Conservation (phyloP, 2,888 invertebrate species). For the Tachina grossa region DNA sequence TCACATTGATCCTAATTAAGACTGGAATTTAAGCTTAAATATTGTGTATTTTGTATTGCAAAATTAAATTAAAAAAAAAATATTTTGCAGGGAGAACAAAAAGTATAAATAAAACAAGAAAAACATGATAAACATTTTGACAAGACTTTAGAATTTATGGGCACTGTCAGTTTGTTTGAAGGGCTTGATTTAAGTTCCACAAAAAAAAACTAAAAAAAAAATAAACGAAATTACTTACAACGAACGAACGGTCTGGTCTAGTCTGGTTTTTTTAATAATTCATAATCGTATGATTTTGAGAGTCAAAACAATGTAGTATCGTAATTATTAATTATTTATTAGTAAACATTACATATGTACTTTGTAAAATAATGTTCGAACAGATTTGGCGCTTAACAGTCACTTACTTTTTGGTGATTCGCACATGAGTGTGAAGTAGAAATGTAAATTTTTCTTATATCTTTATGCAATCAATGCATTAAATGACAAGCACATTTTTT, state of each 20-base stretch:
- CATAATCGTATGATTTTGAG: background rate
- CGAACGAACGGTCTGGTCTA: background rate
- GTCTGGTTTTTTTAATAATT: background rate
- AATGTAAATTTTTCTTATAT: slow-evolving; percentile 54
- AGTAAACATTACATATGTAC: background rate
- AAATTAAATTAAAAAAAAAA: slow-evolving; percentile 11
- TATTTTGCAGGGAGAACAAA: no score
- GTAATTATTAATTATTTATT: slow-evolving; percentile 5
- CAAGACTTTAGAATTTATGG: background rate
- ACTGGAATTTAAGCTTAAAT: slow-evolving; percentile 63
- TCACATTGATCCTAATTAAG: slow-evolving; percentile 60
- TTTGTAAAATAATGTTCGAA: background rate
- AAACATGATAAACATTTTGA: background rate
- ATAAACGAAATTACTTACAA: background rate
- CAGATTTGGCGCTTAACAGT: slow-evolving; percentile 51
- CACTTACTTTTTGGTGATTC: slow-evolving; percentile 61
- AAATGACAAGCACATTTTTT: slow-evolving; percentile 9
- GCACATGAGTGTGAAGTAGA: slow-evolving; percentile 65
- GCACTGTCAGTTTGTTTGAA: background rate
- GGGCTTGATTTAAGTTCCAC: background rate
- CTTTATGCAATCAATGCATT: background rate
- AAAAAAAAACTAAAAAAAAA: background rate
- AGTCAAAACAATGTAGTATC: background rate
- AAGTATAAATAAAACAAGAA: background rate
- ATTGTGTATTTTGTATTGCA: slow-evolving; percentile 45